These are phyloP conservation scores for Pampusana beccarii DNA, from an alignment of 2,113 vertebrate species.

Conservation along the genomic window DNA sequence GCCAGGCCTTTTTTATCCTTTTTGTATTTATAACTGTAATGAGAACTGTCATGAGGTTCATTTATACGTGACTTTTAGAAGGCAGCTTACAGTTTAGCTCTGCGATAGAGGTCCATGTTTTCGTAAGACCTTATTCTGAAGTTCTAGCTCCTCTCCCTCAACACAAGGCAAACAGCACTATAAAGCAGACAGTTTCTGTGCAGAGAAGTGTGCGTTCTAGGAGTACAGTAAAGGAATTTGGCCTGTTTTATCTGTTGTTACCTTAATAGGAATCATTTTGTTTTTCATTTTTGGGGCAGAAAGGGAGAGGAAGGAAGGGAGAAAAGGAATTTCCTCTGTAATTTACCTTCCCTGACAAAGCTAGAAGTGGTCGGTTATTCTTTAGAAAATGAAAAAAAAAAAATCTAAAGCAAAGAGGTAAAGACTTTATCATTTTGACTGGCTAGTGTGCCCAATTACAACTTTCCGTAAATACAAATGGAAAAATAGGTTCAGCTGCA, in stretches of 20 bases:
- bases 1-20: slow-evolving; percentile 11
- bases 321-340: background rate
- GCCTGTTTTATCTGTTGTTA: background rate
- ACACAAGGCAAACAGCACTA: background rate
- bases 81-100: background rate
- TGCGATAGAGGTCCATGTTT: background rate
- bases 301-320: background rate
- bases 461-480: background rate
- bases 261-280: background rate
- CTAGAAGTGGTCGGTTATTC: background rate
- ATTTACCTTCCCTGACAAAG: background rate
- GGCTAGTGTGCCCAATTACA: background rate
- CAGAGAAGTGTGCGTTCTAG: background rate
- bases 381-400: background rate
- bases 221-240: background rate
- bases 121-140: background rate
- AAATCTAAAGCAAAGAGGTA: background rate
- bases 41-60: background rate
- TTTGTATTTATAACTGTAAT: slow-evolving; percentile 64
- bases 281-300: background rate
- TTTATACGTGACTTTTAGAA: slow-evolving; percentile 9
- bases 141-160: background rate
- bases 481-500: background rate
- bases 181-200: background rate
- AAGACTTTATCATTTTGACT: background rate